phyloP scores from a whole-genome alignment of 2,113 vertebrate species.

The Procavia capensis region DNA sequence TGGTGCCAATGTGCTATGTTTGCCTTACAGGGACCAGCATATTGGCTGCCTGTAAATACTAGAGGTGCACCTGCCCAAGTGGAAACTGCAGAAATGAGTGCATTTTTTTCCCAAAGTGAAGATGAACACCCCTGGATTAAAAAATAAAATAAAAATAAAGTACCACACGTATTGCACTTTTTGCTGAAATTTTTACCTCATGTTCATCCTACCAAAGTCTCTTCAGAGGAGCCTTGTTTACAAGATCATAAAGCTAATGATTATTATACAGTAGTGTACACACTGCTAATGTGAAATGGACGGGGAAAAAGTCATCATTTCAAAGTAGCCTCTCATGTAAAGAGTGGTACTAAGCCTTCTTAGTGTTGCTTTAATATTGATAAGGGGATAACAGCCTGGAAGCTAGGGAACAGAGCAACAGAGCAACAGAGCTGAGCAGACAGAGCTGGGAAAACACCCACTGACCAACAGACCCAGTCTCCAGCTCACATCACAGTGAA shows the following conservation, averaged over 20 bases:
- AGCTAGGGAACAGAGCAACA: constrained; percentile 59
- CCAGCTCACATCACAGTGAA: neutral
- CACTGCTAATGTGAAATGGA: constrained; percentile 68
- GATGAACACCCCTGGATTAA: constrained; percentile 85
- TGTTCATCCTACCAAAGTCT: constrained; percentile 85
- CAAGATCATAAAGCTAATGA: constrained; percentile 82
- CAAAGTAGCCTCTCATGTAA: constrained; percentile 45
- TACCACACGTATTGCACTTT: constrained; percentile 90
- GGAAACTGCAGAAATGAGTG: constrained; percentile 85
- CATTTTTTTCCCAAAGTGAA: constrained; percentile 86
- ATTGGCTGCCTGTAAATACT: constrained; percentile 80
- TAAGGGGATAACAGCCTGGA: constrained; percentile 58
- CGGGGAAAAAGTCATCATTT: constrained; percentile 67
- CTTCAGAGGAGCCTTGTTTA: constrained; percentile 85
- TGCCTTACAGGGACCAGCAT: constrained; percentile 85
- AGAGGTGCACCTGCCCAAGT: constrained; percentile 82
- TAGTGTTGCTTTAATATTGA: constrained; percentile 67
- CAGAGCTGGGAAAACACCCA: neutral
- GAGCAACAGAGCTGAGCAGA: neutral
- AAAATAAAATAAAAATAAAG: constrained; percentile 81
- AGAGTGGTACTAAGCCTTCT: constrained; percentile 51
- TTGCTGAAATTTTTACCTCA: constrained; percentile 86
- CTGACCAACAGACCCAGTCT: neutral
- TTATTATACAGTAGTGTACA: constrained; percentile 84
- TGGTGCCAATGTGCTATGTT: constrained; percentile 76